phyloP scores from a whole-genome alignment of 2,797 vertebrate species.

The Pipistrellus pipistrellus region DNA sequence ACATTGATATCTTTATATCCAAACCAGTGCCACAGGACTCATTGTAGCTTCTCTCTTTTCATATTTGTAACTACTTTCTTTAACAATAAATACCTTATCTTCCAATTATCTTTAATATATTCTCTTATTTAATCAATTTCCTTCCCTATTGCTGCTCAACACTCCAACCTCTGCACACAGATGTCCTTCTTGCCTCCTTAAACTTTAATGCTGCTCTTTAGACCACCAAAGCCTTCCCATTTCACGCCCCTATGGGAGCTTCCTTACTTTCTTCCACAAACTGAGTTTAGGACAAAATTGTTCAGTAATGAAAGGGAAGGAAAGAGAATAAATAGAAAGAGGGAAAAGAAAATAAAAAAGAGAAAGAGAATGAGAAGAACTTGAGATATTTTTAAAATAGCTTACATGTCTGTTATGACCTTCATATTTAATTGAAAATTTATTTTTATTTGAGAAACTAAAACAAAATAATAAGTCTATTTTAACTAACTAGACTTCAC shows the following conservation, averaged over 20 bases:
- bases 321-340: neutral
- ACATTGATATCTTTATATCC: neutral
- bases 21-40: neutral
- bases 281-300: neutral
- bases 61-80: neutral
- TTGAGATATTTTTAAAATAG: neutral
- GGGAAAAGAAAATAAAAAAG: neutral
- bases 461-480: constrained; percentile 64
- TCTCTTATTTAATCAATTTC: neutral
- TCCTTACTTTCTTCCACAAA: neutral
- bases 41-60: neutral
- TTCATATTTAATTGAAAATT: constrained; percentile 48
- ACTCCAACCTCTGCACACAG: neutral
- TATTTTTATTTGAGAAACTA: constrained; percentile 60
- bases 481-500: constrained; percentile 57
- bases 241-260: neutral
- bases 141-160: neutral
- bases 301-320: neutral
- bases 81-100: neutral
- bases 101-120: neutral
- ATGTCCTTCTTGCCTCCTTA: neutral
- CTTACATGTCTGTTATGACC: neutral
- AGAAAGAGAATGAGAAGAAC: neutral
- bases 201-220: neutral
- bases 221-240: fast-evolving